These are phyloP conservation scores for Dicyrtoma fusca DNA, from an alignment of 2,888 invertebrate genomes.

Conservation along the genomic window DNA sequence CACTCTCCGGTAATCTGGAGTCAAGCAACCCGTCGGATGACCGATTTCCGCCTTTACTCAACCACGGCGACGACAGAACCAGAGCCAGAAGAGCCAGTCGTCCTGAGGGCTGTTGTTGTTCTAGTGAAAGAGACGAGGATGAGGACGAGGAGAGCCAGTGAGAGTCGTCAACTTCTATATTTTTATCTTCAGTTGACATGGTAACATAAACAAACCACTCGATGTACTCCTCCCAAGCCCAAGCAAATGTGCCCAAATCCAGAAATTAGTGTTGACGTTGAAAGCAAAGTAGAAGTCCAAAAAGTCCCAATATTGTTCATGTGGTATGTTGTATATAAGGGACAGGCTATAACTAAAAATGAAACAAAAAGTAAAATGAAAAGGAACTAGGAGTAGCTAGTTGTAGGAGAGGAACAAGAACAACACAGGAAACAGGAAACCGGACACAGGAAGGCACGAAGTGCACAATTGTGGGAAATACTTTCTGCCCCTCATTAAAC, in stretches of 20 bases:
- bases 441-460: constrained; percentile 34
- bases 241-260: not conserved
- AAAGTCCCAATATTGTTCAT: too few species aligned
- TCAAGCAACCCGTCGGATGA: constrained; percentile 1
- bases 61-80: constrained; percentile 12
- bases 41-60: constrained; percentile 31
- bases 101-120: not conserved
- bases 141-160: not conserved
- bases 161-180: constrained; percentile 4
- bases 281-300: not conserved
- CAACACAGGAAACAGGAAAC: constrained; percentile 33
- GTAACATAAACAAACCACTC: constrained; percentile 35
- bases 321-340: not conserved
- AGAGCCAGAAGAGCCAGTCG: constrained; percentile 2
- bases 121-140: not conserved
- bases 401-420: not conserved
- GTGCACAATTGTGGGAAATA: constrained; percentile 26
- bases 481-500: constrained; percentile 18
- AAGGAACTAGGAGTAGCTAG: not conserved
- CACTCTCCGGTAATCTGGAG: not conserved
- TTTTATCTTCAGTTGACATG: constrained; percentile 29
- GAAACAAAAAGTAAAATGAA: not conserved
- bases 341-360: not conserved
- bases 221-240: constrained; percentile 3
- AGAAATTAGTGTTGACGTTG: not conserved